These are phyloP conservation scores for Polydrusus tereticollis DNA, from an alignment of 2,888 invertebrate genomes.

Conservation along the genomic window DNA sequence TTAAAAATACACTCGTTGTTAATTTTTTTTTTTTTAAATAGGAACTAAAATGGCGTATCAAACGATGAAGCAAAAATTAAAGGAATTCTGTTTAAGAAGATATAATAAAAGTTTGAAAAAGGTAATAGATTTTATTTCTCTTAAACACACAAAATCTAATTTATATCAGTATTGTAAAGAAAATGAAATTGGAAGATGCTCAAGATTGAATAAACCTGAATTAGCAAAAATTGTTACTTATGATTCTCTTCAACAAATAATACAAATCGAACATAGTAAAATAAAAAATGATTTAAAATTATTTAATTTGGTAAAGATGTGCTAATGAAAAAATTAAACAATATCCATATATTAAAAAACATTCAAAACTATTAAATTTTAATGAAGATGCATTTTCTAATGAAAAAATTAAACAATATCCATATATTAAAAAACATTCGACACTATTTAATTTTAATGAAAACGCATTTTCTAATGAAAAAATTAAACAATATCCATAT, in stretches of 20 bases:
- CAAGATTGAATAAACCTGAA: background rate
- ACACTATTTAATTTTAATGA: background rate
- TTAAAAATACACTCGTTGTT: background rate
- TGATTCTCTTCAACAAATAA: background rate
- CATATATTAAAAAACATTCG: background rate
- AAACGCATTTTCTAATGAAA: background rate
- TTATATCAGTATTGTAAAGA: background rate
- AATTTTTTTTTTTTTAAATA: background rate
- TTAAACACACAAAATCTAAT: background rate
- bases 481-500: background rate
- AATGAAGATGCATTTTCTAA: background rate
- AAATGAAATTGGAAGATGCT: background rate
- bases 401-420: background rate
- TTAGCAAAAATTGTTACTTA: too few species aligned
- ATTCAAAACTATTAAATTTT: background rate
- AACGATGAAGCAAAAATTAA: background rate
- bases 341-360: background rate
- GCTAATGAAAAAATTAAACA: background rate
- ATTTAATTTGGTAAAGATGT: background rate
- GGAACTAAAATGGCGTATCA: background rate
- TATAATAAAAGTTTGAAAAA: background rate
- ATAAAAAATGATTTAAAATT: background rate
- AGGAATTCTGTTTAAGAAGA: background rate
- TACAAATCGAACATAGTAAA: background rate
- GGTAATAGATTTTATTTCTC: background rate